phyloP scores from a whole-genome alignment of 2,797 vertebrate species.

The Remorina albescens region DNA sequence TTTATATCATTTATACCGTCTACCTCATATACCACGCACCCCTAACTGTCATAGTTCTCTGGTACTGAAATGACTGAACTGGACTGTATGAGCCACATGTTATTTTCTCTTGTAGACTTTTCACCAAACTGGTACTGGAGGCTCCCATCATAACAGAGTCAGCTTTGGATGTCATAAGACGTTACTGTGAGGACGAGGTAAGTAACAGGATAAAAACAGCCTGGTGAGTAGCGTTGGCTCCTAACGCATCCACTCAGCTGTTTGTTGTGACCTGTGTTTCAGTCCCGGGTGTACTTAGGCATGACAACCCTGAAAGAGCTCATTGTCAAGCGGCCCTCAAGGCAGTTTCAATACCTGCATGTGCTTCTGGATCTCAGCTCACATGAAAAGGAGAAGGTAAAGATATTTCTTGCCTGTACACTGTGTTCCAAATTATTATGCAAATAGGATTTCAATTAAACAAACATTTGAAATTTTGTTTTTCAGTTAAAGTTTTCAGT shows the following conservation, averaged over 20 bases:
- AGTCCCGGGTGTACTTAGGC: constrained; percentile 95
- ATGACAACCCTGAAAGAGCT: constrained; percentile 96
- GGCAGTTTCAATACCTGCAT: constrained; percentile 96
- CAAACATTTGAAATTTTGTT: too few relatives aligned
- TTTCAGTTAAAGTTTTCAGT: too few relatives aligned
- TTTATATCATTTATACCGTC: too few relatives aligned
- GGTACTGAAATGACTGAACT: too few relatives aligned
- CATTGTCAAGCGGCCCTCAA: constrained; percentile 91
- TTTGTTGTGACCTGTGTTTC: constrained; percentile 14
- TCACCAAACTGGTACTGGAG: constrained; percentile 95
- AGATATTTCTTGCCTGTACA: too few relatives aligned
- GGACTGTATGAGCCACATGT: background rate
- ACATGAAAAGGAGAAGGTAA: constrained; percentile 95
- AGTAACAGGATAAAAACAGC: background rate
- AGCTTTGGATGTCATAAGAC: constrained; percentile 92
- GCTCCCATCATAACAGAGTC: constrained; percentile 94
- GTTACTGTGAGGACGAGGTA: constrained; percentile 98
- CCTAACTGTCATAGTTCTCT: too few relatives aligned
- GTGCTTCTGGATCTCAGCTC: constrained; percentile 96
- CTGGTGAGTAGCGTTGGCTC: accelerated
- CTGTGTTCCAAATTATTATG: too few relatives aligned
- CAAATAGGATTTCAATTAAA: too few relatives aligned
- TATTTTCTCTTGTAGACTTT: constrained; percentile 83
- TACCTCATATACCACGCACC: too few relatives aligned
- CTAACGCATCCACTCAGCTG: background rate